phyloP scores from a whole-genome alignment of 2,797 vertebrate genomes.

The Basileuterus tristriatus region DNA sequence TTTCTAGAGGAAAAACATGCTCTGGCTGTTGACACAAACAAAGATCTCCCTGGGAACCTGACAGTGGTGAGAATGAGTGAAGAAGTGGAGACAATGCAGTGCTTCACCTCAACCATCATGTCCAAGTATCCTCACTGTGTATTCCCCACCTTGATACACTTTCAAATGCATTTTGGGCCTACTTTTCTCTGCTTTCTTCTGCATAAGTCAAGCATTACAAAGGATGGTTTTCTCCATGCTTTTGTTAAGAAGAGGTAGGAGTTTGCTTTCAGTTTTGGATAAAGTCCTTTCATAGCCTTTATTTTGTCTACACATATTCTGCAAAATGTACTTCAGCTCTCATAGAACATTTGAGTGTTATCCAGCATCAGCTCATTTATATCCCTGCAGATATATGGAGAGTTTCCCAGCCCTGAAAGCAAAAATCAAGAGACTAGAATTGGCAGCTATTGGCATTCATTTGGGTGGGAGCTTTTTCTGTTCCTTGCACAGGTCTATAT shows the following conservation, averaged over 20 bases:
- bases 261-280: not conserved
- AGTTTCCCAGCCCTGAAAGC: constrained; percentile 58
- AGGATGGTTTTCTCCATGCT: not conserved
- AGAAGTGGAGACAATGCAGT: not conserved
- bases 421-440: constrained; percentile 42
- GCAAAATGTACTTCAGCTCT: not conserved
- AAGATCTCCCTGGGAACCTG: not conserved
- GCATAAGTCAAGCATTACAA: not conserved
- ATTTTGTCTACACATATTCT: not conserved
- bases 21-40: not conserved
- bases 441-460: constrained; percentile 41
- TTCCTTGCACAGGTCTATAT: constrained; percentile 25
- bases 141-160: not conserved
- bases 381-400: constrained; percentile 58
- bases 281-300: not conserved
- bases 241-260: not conserved
- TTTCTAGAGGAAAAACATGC: not conserved
- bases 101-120: rapidly evolving
- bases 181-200: not conserved
- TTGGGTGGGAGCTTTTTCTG: not conserved
- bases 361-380: constrained; percentile 19
- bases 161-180: not conserved
- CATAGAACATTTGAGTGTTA: constrained; percentile 9
- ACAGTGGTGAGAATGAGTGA: not conserved
- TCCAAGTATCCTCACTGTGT: not conserved